A percentile compares a stretch with the other conserved stretches of the same genome.
These are phyloP conservation scores for Corydoras maculifer DNA, from an alignment of 2,113 vertebrate genomes.

Conservation along the genomic window DNA sequence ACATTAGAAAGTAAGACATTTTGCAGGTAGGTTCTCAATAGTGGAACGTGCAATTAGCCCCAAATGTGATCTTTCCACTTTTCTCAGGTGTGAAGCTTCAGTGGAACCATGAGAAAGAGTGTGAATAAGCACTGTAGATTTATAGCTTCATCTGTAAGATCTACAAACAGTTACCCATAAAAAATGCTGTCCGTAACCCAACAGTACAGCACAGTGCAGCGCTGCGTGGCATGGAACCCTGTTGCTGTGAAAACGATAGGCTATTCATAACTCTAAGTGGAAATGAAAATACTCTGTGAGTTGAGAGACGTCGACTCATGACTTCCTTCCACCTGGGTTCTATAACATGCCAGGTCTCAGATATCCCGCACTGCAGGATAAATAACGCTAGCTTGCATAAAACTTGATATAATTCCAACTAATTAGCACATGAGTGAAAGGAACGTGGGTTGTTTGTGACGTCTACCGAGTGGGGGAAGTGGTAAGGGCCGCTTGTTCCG, in stretches of 20 bases:
- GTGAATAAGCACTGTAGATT: not conserved
- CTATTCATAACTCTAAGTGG: constrained; percentile 46
- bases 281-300: constrained; percentile 48
- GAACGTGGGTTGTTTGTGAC: not conserved
- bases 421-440: constrained; percentile 10
- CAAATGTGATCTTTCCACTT: not conserved
- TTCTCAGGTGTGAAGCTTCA: not conserved
- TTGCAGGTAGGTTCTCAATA: not conserved
- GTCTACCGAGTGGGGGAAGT: not conserved
- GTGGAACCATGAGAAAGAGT: not conserved
- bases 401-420: constrained; percentile 33
- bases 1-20: no score
- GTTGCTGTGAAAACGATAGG: constrained; percentile 14
- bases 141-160: not conserved
- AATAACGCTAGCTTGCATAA: constrained; percentile 26
- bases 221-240: not conserved
- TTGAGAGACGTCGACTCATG: constrained; percentile 39
- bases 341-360: constrained; percentile 28
- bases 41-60: not conserved
- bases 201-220: no score
- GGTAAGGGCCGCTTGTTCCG: not conserved
- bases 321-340: constrained; percentile 54
- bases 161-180: not conserved
- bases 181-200: not conserved
- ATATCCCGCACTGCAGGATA: constrained; percentile 19